These are phyloP conservation scores for Mimachlamys varia DNA, from an alignment of 2,888 invertebrate species.

Conservation along the genomic window DNA sequence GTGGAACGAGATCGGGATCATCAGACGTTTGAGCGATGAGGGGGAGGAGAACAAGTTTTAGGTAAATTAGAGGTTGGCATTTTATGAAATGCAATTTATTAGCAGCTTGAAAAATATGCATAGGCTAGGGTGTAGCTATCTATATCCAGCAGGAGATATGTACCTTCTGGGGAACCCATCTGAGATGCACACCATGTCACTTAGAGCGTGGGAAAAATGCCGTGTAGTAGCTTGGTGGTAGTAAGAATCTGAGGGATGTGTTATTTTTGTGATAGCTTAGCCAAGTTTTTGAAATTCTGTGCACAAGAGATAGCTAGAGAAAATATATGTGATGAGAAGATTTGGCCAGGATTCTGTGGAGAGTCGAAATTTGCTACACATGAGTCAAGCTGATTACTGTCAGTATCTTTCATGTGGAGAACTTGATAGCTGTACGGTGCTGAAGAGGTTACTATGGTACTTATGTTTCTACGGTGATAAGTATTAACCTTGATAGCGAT, in stretches of 20 bases:
- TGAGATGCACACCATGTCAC: conserved; percentile 6
- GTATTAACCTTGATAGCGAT: not conserved
- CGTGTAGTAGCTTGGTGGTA: not conserved
- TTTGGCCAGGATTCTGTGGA: not conserved
- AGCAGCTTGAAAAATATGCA: not conserved
- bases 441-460: not conserved
- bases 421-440: not conserved
- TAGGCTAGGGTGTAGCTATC: not conserved
- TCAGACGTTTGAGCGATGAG: not conserved
- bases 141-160: not conserved
- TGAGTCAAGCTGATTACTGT: conserved; percentile 9
- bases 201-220: conserved; percentile 33
- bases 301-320: conserved; percentile 2
- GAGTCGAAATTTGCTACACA: not conserved
- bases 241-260: not conserved
- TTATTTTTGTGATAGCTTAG: conserved; percentile 31
- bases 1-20: not conserved
- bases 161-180: not conserved
- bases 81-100: conserved; percentile 20
- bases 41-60: not conserved
- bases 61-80: not conserved
- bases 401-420: not conserved
- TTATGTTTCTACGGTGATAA: not conserved
- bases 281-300: conserved; percentile 25
- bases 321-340: not conserved